Conservation (phyloP, 1,140 invertebrate species). For the Cydia fagiglandana region DNA sequence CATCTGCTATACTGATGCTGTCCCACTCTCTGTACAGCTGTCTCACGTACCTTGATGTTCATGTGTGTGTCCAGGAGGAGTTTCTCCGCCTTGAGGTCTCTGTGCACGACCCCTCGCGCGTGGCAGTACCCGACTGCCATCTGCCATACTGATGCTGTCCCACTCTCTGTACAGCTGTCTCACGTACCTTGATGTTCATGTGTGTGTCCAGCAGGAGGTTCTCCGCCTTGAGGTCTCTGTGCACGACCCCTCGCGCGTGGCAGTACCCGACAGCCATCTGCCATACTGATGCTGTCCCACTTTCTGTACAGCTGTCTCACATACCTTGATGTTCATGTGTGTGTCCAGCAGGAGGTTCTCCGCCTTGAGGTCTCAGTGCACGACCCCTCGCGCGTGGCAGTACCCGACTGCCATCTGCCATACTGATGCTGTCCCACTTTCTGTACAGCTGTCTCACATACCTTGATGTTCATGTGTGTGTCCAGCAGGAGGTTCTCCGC, state of each 20-base stretch:
- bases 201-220: conserved; percentile 93
- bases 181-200: conserved; percentile 84
- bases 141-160: conserved; percentile 80
- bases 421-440: conserved; percentile 42
- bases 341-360: conserved; percentile 94
- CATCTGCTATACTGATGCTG: conserved; percentile 81
- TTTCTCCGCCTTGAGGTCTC: conserved; percentile 98
- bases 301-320: conserved; percentile 82
- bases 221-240: conserved; percentile 98
- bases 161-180: conserved; percentile 77
- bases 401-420: conserved; percentile 97
- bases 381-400: conserved; percentile 94
- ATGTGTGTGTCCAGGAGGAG: conserved; percentile 92
- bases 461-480: conserved; percentile 82
- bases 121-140: conserved; percentile 98
- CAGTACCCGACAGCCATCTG: conserved; percentile 98
- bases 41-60: conserved; percentile 86
- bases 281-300: conserved; percentile 63
- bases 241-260: conserved; percentile 94
- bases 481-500: conserved; percentile 96
- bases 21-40: conserved; percentile 35
- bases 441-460: conserved; percentile 85
- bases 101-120: conserved; percentile 93
- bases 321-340: conserved; percentile 83
- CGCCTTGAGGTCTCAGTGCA: conserved; percentile 97